Conservation (phyloP, 2,797 vertebrate genomes). For the Poecilia picta region DNA sequence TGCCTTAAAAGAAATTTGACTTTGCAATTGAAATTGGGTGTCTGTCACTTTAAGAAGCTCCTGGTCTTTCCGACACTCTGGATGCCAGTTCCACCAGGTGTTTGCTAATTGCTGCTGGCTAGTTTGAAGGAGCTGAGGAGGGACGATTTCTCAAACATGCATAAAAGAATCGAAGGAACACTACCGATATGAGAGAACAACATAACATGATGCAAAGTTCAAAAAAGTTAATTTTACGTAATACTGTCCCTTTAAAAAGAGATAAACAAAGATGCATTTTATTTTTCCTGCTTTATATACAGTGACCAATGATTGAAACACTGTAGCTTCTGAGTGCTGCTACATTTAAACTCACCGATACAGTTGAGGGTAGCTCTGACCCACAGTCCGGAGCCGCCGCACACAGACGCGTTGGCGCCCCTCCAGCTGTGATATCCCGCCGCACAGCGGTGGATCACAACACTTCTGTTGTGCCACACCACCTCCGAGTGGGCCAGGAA, state of each 20-base stretch:
- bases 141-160: too few relatives aligned
- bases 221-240: too few relatives aligned
- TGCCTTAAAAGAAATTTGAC: too few relatives aligned
- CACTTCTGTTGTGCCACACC: constrained; percentile 79
- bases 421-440: constrained; percentile 81
- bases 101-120: too few relatives aligned
- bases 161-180: too few relatives aligned
- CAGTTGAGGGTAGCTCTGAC: constrained; percentile 73
- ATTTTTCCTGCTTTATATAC: neutral
- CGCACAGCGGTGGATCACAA: constrained; percentile 81
- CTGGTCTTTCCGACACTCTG: too few relatives aligned
- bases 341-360: constrained; percentile 59
- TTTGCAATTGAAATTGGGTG: too few relatives aligned
- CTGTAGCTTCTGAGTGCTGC: neutral
- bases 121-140: too few relatives aligned
- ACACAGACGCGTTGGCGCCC: constrained; percentile 80
- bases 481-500: constrained; percentile 76
- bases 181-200: too few relatives aligned
- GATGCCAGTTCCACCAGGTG: too few relatives aligned
- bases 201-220: too few relatives aligned
- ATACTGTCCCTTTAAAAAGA: neutral
- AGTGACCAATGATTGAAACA: neutral
- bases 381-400: constrained; percentile 80
- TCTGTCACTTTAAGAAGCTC: too few relatives aligned
- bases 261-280: neutral